A percentile compares a stretch with the other conserved stretches of the same genome.
phyloP scores from a whole-genome alignment of 2,888 invertebrate genomes.

The Drosophila nigricruria region DNA sequence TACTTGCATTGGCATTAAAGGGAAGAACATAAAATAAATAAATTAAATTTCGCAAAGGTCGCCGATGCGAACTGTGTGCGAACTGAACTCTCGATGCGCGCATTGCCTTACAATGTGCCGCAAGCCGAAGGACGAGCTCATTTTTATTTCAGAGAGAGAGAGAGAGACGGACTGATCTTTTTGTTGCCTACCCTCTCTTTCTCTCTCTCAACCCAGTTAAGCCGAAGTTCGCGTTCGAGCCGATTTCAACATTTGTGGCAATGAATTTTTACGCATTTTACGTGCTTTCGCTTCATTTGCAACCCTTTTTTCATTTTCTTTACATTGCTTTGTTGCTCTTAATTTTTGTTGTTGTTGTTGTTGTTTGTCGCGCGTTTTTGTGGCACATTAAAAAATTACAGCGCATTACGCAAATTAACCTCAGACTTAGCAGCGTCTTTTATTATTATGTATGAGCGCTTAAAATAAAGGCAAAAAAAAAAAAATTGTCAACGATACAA shows the following conservation, averaged over 20 bases:
- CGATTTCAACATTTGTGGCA: conserved; percentile 47
- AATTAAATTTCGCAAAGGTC: conserved; percentile 66
- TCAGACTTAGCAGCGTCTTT: conserved; percentile 74
- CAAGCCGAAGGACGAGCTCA: conserved; percentile 60
- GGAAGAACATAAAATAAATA: conserved; percentile 60
- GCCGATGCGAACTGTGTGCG: conserved; percentile 30
- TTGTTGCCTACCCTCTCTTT: not conserved
- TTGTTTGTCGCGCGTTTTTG: conserved; percentile 41
- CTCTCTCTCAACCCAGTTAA: not conserved
- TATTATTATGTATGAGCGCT: conserved; percentile 42
- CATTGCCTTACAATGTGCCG: conserved; percentile 29
- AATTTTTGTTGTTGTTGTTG: conserved; percentile 12
- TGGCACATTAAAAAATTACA: conserved; percentile 76
- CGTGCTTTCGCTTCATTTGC: conserved; percentile 59
- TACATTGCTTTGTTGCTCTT: conserved; percentile 9
- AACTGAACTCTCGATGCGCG: conserved; percentile 15
- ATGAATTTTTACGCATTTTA: conserved; percentile 70
- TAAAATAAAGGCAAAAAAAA: not conserved
- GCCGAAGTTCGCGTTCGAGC: conserved; percentile 1
- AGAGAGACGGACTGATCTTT: not conserved
- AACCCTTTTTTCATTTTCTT: conserved; percentile 45
- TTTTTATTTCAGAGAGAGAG: conserved; percentile 47
- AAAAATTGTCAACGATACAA: conserved; percentile 14
- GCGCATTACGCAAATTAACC: conserved; percentile 80
- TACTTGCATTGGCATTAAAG: conserved; percentile 58